phyloP scores from a whole-genome alignment of 1,140 invertebrate genomes.

The Lasaia peninsularis region DNA sequence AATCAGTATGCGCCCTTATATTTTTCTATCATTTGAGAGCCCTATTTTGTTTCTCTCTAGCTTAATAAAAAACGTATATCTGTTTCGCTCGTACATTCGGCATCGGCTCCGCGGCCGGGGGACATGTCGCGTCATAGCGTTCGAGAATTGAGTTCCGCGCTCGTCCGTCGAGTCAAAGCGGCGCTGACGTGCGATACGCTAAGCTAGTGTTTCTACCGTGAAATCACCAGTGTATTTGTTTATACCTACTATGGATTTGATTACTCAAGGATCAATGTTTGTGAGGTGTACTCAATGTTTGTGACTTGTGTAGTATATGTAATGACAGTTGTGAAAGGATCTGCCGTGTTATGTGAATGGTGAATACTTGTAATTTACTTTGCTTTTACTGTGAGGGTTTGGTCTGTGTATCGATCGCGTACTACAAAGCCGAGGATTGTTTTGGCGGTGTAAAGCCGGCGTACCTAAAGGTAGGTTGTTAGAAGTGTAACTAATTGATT shows the following conservation, averaged over 20 bases:
- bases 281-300: slow-evolving; percentile 58
- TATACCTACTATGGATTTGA: slow-evolving; percentile 65
- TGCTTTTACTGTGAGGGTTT: slow-evolving; percentile 68
- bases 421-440: slow-evolving; percentile 67
- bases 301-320: slow-evolving; percentile 42
- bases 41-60: slow-evolving; percentile 29
- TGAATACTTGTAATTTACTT: slow-evolving; percentile 73
- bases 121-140: slow-evolving; percentile 66
- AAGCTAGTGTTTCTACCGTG: slow-evolving; percentile 62
- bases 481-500: slow-evolving; percentile 16
- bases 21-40: slow-evolving; percentile 25
- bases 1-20: slow-evolving; percentile 54
- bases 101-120: slow-evolving; percentile 37
- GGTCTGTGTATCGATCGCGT: slow-evolving; percentile 68
- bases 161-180: slow-evolving; percentile 66
- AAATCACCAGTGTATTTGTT: slow-evolving; percentile 72
- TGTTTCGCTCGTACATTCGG: slow-evolving; percentile 9
- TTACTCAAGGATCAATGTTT: slow-evolving; percentile 46
- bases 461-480: slow-evolving; percentile 50
- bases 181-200: slow-evolving; percentile 68
- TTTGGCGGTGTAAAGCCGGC: slow-evolving; percentile 52
- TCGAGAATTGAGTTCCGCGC: slow-evolving; percentile 55
- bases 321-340: slow-evolving; percentile 55
- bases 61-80: slow-evolving; percentile 22
- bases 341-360: slow-evolving; percentile 66